Evolutionary conservation across 2,113 vertebrate genomes (phyloP).

Genomic region (Urocolius indicus): DNA sequence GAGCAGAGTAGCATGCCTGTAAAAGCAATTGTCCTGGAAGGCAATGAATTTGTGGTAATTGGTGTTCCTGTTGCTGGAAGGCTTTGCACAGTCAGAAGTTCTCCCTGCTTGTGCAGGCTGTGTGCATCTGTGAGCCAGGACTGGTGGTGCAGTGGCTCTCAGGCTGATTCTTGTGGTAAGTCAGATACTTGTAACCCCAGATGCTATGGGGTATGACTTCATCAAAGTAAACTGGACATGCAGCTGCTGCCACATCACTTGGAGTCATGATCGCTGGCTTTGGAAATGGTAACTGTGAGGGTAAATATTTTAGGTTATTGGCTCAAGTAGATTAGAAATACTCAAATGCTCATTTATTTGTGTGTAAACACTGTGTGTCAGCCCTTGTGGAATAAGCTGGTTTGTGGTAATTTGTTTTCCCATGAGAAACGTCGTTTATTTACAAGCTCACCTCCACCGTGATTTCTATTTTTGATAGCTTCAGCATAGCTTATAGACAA

Average conservation of each 20-base stretch:
- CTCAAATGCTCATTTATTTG: neutral
- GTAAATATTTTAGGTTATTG: neutral
- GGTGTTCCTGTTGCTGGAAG: neutral
- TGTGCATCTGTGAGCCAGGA: neutral
- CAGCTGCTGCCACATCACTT: slow-evolving; percentile 2
- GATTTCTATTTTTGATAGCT: neutral
- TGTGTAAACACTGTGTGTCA: neutral
- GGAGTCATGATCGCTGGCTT: neutral
- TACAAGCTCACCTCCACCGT: neutral
- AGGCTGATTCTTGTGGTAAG: neutral
- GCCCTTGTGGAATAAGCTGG: neutral
- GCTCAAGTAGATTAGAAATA: neutral
- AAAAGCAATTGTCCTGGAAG: neutral
- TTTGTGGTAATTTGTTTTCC: neutral
- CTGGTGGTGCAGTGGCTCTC: neutral
- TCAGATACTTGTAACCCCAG: neutral
- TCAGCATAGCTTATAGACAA: neutral
- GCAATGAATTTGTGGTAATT: neutral
- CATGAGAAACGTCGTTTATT: neutral
- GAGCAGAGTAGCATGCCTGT: neutral
- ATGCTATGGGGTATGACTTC: neutral
- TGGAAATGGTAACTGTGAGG: neutral
- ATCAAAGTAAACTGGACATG: neutral
- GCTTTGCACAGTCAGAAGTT: neutral
- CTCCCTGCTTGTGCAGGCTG: neutral